phyloP scores from a whole-genome alignment of 2,113 vertebrate genomes.

The Montifringilla adamsi region DNA sequence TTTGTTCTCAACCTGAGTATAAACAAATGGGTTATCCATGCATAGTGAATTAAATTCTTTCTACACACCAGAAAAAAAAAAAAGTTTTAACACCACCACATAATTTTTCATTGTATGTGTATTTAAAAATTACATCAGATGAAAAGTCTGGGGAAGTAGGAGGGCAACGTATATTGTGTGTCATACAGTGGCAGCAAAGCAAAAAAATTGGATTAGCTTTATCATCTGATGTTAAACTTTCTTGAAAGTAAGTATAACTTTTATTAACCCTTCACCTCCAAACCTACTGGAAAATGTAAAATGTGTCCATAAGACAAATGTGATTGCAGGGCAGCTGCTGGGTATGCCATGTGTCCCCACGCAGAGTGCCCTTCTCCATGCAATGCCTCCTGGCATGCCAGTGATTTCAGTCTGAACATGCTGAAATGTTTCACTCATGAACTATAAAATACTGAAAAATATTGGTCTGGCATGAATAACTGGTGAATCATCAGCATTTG shows the following conservation, averaged over 20 bases:
- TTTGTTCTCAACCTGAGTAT: constrained; percentile 39
- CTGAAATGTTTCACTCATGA: constrained; percentile 8
- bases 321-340: neutral
- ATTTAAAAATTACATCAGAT: neutral
- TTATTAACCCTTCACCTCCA: neutral
- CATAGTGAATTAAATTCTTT: constrained; percentile 8
- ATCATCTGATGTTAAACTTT: neutral
- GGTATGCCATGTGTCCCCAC: neutral
- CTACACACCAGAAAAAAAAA: neutral
- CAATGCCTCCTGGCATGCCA: neutral
- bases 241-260: neutral
- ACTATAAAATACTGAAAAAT: constrained; percentile 46
- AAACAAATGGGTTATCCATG: constrained; percentile 28
- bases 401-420: constrained; percentile 19
- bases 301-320: neutral
- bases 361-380: neutral
- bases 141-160: neutral
- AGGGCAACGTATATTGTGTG: neutral
- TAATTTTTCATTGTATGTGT: neutral
- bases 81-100: neutral
- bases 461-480: constrained; percentile 52
- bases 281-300: neutral
- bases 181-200: neutral
- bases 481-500: constrained; percentile 1
- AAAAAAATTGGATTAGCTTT: neutral